Evolutionary conservation across 2,113 vertebrate species (phyloP).

Genomic region (Gallinago jamesoni): DNA sequence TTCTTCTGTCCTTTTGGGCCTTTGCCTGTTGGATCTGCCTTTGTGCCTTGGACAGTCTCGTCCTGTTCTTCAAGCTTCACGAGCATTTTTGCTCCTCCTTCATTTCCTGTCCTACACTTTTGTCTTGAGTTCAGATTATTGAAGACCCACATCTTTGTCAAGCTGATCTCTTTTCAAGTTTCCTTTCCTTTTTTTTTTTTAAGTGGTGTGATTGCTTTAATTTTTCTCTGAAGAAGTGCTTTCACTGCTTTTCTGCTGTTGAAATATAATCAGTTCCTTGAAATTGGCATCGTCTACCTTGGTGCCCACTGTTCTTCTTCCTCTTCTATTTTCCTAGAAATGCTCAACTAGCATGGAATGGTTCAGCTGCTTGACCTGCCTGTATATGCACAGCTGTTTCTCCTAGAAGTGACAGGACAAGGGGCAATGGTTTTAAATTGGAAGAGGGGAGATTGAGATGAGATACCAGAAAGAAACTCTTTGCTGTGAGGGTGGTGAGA

Average conservation of each 20-base stretch:
- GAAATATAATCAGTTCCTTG: neutral
- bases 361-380: neutral
- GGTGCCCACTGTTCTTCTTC: neutral
- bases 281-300: neutral
- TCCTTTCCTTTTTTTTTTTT: neutral
- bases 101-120: neutral
- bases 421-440: no score
- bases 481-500: no score
- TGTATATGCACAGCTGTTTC: neutral
- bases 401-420: neutral
- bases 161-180: neutral
- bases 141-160: neutral
- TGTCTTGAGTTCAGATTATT: neutral
- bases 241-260: neutral
- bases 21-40: neutral
- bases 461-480: no score
- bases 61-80: neutral
- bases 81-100: neutral
- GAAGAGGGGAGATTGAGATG: no score
- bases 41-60: neutral
- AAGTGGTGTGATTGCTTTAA: neutral
- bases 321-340: neutral
- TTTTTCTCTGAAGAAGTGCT: neutral
- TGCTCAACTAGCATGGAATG: neutral
- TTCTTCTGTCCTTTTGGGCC: neutral